These are phyloP conservation scores for Petrolisthes cinctipes DNA, from an alignment of 2,888 invertebrate genomes.

Conservation along the genomic window DNA sequence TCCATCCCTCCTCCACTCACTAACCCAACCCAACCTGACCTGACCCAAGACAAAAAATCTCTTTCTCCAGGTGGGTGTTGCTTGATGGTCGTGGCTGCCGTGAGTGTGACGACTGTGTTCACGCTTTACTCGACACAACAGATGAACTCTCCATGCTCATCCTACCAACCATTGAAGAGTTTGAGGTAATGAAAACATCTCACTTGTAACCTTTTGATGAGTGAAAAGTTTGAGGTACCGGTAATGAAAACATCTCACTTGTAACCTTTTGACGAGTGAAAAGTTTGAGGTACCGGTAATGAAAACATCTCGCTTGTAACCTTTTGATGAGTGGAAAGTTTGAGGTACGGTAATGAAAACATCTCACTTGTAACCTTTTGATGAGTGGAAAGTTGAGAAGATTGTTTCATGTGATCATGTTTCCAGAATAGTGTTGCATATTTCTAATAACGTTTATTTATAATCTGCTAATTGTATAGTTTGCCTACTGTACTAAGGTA, in stretches of 20 bases:
- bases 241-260: background rate
- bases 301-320: background rate
- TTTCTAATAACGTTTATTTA: background rate
- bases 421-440: no score
- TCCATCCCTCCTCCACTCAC: no score
- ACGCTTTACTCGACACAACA: conserved; percentile 88
- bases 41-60: no score
- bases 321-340: conserved; percentile 72
- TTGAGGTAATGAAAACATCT: conserved; percentile 72
- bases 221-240: no score
- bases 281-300: background rate
- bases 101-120: conserved; percentile 92
- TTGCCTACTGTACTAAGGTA: no score
- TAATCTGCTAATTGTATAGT: background rate
- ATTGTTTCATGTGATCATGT: no score
- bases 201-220: background rate
- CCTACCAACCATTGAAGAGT: conserved; percentile 81
- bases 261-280: background rate
- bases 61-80: conserved; percentile 78
- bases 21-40: no score
- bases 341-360: background rate
- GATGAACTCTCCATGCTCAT: conserved; percentile 80
- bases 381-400: no score
- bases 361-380: background rate
- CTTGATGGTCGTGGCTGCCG: conserved; percentile 85